These are phyloP conservation scores for Anthonomus grandis DNA, from an alignment of 1,140 invertebrate species.

Conservation along the genomic window DNA sequence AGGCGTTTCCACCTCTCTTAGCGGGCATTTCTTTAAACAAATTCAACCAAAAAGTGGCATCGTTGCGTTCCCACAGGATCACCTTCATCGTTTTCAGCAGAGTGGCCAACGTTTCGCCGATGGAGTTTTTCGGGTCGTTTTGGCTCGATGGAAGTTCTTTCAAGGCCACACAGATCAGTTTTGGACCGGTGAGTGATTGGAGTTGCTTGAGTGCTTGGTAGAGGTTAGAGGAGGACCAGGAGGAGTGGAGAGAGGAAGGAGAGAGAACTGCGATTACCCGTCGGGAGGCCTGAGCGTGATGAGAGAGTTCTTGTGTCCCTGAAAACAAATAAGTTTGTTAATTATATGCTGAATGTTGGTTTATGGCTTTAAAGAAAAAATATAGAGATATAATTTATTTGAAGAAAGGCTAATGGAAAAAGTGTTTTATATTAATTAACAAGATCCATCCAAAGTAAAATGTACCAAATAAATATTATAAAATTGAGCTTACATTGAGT, in stretches of 20 bases:
- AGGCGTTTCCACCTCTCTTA: no score
- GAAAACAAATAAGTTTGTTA: conserved; percentile 28
- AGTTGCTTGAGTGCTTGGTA: conserved; percentile 43
- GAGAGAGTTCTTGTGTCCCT: conserved; percentile 38
- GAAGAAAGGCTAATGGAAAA: no score
- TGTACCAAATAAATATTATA: neutral
- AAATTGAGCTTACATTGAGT: conserved; percentile 37
- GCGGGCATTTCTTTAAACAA: conserved; percentile 39
- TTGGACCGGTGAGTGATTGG: conserved; percentile 28
- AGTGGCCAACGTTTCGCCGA: conserved; percentile 39
- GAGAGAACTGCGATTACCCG: conserved; percentile 40
- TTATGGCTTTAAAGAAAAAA: no score
- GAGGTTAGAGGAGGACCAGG: conserved; percentile 37
- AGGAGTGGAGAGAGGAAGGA: conserved; percentile 37
- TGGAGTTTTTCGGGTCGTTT: conserved; percentile 40
- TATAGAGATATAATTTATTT: no score
- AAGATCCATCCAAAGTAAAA: no score
- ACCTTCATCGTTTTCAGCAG: conserved; percentile 27
- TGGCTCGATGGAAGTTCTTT: conserved; percentile 37
- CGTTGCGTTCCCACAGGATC: conserved; percentile 37
- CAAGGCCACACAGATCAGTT: conserved; percentile 38
- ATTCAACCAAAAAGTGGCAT: conserved; percentile 39
- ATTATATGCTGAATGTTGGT: no score
- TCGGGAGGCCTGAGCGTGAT: conserved; percentile 31
- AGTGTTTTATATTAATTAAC: no score